Evolutionary conservation across 2,888 invertebrate genomes (phyloP).

Genomic region (Andricus curvator): DNA sequence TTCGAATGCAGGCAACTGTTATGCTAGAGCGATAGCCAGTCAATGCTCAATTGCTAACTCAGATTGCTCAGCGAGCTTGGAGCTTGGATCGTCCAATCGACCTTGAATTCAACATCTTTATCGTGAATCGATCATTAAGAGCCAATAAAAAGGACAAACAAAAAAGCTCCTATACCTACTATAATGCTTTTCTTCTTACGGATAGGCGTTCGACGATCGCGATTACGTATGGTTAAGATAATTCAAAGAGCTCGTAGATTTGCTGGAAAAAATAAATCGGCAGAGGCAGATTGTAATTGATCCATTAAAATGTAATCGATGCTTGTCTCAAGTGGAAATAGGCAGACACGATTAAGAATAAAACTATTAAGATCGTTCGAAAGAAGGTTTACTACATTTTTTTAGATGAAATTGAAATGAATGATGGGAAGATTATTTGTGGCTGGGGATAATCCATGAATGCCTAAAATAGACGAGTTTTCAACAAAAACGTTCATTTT

Average conservation of each 20-base stretch:
- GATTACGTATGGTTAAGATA: not conserved
- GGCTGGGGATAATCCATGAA: too few relatives aligned
- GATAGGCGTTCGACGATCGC: not conserved
- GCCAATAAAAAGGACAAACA: not conserved
- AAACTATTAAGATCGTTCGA: too few relatives aligned
- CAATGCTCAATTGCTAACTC: not conserved
- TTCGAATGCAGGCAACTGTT: not conserved
- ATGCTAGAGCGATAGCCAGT: not conserved
- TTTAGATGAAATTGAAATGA: too few relatives aligned
- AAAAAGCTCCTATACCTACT: not conserved
- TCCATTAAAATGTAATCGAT: not conserved
- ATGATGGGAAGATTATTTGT: too few relatives aligned
- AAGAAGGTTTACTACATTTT: too few relatives aligned
- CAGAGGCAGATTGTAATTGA: not conserved
- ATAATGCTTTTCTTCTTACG: not conserved
- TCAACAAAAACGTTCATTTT: too few relatives aligned
- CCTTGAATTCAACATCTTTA: not conserved
- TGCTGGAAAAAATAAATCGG: not conserved
- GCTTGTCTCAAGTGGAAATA: not conserved
- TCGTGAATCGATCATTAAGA: constrained; percentile 2
- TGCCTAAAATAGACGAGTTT: too few relatives aligned
- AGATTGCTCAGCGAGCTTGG: not conserved
- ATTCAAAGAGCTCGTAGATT: not conserved
- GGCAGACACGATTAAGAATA: not conserved
- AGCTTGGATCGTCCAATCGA: not conserved